A percentile compares a stretch with the other conserved stretches of the same genome.
Conservation (phyloP, 1,140 invertebrate genomes). For the Drosophila repleta region DNA sequence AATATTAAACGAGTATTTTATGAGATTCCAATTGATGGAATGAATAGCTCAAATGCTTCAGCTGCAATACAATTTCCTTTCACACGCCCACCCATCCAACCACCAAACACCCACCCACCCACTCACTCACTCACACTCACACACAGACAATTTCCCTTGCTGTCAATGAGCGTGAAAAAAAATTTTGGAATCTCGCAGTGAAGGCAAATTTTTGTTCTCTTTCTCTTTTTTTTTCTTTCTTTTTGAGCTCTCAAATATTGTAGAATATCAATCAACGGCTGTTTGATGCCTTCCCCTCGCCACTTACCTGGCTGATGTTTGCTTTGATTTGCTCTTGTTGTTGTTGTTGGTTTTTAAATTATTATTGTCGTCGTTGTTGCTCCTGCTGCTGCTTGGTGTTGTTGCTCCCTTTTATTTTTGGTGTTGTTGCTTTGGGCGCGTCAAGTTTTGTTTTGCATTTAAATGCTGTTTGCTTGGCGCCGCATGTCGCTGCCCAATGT, state of each 20-base stretch:
- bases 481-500: conserved; percentile 14
- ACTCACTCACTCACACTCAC: neutral
- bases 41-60: conserved; percentile 45
- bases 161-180: conserved; percentile 46
- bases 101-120: neutral
- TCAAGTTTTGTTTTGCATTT: conserved; percentile 37
- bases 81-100: no score
- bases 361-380: conserved; percentile 20
- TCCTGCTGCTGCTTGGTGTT: conserved; percentile 21
- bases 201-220: conserved; percentile 29
- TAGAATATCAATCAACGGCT: conserved; percentile 52
- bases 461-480: conserved; percentile 33
- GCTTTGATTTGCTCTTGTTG: conserved; percentile 18
- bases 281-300: conserved; percentile 4
- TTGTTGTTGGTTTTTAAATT: conserved; percentile 10
- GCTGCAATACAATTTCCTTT: conserved; percentile 31
- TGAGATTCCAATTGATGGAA: conserved; percentile 50
- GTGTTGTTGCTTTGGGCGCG: conserved; percentile 26
- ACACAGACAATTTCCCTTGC: conserved; percentile 11
- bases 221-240: neutral
- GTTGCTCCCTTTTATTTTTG: neutral
- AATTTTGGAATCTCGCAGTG: conserved; percentile 29
- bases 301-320: neutral
- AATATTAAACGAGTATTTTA: conserved; percentile 52
- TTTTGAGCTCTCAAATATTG: conserved; percentile 25